A percentile compares a stretch with the other conserved stretches of the same genome.
phyloP scores from a whole-genome alignment of 2,113 vertebrate species.

The Chaetorhynchus papuensis region DNA sequence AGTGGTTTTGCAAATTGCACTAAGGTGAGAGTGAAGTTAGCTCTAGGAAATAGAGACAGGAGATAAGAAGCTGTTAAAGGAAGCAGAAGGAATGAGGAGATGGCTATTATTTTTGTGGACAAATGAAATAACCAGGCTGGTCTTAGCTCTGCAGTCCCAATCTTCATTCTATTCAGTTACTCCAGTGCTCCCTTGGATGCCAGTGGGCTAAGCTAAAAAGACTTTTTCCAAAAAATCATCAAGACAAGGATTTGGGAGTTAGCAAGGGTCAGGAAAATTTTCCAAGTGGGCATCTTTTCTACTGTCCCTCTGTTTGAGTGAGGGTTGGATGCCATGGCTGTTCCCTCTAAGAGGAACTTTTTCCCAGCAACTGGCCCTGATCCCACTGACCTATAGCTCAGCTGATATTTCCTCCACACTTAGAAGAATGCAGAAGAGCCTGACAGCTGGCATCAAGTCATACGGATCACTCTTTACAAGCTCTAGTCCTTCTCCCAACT shows the following conservation, averaged over 20 bases:
- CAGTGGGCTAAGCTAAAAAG: background rate
- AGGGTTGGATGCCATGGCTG: background rate
- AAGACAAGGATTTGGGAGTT: background rate
- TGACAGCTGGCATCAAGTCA: background rate
- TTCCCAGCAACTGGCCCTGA: background rate
- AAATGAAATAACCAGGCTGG: background rate
- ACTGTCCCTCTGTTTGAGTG: fast-evolving
- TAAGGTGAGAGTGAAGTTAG: background rate
- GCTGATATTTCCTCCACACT: background rate
- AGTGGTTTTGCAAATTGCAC: background rate
- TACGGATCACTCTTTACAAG: background rate
- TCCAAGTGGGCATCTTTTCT: background rate
- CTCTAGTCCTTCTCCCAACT: background rate
- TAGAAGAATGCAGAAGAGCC: background rate
- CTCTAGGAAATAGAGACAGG: background rate
- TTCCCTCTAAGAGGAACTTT: background rate
- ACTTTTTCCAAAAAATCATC: background rate
- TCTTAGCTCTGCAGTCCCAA: background rate
- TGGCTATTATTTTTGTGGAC: background rate
- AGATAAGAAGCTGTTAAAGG: background rate
- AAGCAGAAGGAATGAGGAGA: background rate
- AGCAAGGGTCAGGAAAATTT: background rate
- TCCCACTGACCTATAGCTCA: background rate
- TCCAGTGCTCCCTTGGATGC: background rate
- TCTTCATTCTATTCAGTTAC: background rate